Conservation (phyloP, 2,888 invertebrate species). For the Zaprionus bogoriensis region DNA sequence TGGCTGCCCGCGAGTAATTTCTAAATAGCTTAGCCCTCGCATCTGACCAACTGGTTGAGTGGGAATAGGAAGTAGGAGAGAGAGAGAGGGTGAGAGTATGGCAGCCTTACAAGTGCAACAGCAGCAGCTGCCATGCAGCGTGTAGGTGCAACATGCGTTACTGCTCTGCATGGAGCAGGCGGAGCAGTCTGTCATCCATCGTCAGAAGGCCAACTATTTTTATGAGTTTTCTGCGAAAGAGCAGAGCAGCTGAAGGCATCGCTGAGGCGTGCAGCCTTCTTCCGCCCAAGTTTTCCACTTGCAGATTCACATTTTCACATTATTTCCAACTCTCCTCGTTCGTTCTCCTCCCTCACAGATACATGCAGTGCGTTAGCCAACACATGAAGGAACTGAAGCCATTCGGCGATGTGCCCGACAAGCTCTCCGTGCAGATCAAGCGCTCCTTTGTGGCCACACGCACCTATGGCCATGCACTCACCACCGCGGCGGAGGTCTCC, state of each 20-base stretch:
- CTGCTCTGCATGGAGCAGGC: slow-evolving; percentile 23
- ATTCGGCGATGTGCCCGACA: slow-evolving; percentile 96
- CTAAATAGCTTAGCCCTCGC: slow-evolving; percentile 39
- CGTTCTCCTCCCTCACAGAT: slow-evolving; percentile 84
- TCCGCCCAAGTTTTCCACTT: slow-evolving; percentile 16
- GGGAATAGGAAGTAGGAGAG: not conserved
- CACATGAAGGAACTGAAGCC: slow-evolving; percentile 97
- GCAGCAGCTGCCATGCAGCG: slow-evolving; percentile 45
- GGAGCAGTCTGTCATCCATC: slow-evolving; percentile 17
- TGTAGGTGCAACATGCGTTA: slow-evolving; percentile 22
- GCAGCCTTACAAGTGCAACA: slow-evolving; percentile 75
- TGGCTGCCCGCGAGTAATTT: slow-evolving; percentile 29
- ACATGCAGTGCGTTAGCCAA: slow-evolving; percentile 93
- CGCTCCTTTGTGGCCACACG: slow-evolving; percentile 97
- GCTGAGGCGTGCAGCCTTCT: slow-evolving; percentile 42
- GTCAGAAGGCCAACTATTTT: slow-evolving; percentile 44
- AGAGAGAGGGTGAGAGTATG: slow-evolving; percentile 30
- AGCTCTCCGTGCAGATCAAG: slow-evolving; percentile 93
- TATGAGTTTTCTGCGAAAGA: slow-evolving; percentile 61
- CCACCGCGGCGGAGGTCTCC: slow-evolving; percentile 91
- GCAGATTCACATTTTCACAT: not conserved
- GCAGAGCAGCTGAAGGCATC: not conserved
- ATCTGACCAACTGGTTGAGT: slow-evolving; percentile 14
- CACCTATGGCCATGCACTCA: slow-evolving; percentile 95
- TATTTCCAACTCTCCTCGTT: too few relatives aligned